Conservation (phyloP, 2,113 vertebrate species). For the Anarhynchus alexandrinus region DNA sequence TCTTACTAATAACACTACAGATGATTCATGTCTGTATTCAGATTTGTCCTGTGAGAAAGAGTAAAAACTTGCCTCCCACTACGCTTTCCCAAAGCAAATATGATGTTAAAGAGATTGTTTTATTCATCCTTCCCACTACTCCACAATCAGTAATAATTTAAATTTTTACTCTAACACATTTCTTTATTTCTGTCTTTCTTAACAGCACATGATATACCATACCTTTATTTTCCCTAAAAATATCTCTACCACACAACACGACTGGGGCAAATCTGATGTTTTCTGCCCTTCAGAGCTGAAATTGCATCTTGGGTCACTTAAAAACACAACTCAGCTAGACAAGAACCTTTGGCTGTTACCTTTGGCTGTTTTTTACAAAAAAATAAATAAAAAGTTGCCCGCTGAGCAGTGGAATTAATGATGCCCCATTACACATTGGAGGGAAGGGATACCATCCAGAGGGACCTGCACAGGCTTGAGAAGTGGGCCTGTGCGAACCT, state of each 20-base stretch:
- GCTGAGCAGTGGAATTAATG: neutral
- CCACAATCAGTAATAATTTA: neutral
- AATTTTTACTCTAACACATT: neutral
- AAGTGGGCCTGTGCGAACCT: neutral
- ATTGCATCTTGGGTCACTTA: neutral
- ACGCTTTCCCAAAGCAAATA: neutral
- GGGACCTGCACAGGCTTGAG: neutral
- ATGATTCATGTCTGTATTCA: neutral
- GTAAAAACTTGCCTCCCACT: neutral
- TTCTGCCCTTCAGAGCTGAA: neutral
- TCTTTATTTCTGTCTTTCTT: neutral
- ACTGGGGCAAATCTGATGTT: neutral
- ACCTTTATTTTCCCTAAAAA: neutral
- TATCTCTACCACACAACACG: accelerated
- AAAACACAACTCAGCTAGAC: neutral
- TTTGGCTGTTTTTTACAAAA: neutral
- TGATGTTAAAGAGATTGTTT: neutral
- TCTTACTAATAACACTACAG: neutral
- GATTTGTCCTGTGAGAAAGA: neutral
- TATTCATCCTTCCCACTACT: neutral
- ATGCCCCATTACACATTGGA: neutral
- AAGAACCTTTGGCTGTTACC: neutral
- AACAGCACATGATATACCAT: neutral
- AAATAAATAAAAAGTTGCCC: neutral
- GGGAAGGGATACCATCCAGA: neutral